Base-by-base conservation (phyloP, 1,140 invertebrate species). In the Sesamia nonagrioides region DNA sequence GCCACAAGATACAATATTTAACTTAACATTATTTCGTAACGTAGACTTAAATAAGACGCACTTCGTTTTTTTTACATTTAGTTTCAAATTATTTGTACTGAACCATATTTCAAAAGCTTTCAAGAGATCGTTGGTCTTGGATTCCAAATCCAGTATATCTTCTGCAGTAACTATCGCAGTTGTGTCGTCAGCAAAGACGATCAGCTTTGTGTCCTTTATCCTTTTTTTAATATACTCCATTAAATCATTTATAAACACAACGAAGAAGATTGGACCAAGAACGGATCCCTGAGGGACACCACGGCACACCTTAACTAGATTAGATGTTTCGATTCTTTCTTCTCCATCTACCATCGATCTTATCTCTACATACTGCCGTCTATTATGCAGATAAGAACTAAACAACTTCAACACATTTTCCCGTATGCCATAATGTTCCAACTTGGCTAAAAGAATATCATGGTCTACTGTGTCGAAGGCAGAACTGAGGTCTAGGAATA, bases 1-100 rank as follows among this genome's bases (percentile, higher is more conserved):
- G 5, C 8, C 52, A 66, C 15, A 56, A 88, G 40, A 48, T 27
- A 33, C 96, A 83, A 63, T 13, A 35, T 37, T 11, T 17, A 61
- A 7, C 37, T 15, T 37, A 61, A 6, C 7, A 1, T 61, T n/a
- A 33, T 27, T 61, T n/a, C 33, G 15, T 5, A 61, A 33, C 4
- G 33, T 61, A 0, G 21, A 11, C 15, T 50, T n/a, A 15, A 50
- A 50, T 50, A 50, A 13, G 0, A 50, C 15, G n/a, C 15, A 50
- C 15, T 45, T 45, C 1, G 42, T 45, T n/a, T 50, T 50, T 1
- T 50, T 4, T n/a, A 50, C 45, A 50, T 50, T 50, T 0, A 50
- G 45, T 50, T 15, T 50, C 6, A 56, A n/a, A 18, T 56, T 27
- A 27, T 56, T 56, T 8, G 52, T 56, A 8, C 6, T 5, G 7